Conservation (phyloP, 1,140 invertebrate species). For the Rhopalosiphum maidis region DNA sequence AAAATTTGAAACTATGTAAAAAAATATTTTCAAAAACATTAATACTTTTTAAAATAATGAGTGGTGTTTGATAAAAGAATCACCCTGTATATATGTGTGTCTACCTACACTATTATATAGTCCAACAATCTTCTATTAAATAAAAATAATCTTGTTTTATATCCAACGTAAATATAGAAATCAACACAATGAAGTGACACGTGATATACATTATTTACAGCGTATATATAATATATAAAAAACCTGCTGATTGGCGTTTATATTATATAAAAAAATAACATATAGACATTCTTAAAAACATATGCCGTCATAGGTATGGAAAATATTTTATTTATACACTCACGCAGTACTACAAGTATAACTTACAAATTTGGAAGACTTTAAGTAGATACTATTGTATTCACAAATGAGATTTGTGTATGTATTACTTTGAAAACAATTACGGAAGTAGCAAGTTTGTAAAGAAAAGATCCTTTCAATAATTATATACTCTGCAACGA, state of each 20-base stretch:
- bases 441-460: constrained; percentile 24
- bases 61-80: too few species aligned
- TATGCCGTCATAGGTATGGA: background rate
- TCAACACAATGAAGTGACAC: background rate
- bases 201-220: background rate
- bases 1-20: too few species aligned
- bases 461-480: constrained; percentile 44
- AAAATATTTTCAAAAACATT: too few species aligned
- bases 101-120: background rate
- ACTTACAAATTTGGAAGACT: background rate
- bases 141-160: background rate
- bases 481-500: background rate
- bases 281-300: background rate
- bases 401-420: constrained; percentile 8
- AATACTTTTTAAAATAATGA: too few species aligned
- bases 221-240: background rate
- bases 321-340: background rate
- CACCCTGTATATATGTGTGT: too few species aligned
- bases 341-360: background rate
- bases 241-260: background rate
- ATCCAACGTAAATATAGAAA: background rate
- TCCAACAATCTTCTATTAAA: too few species aligned
- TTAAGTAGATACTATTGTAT: background rate
- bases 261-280: background rate
- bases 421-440: constrained; percentile 27